A percentile compares a stretch with the other conserved stretches of the same genome.
These are phyloP conservation scores for Aphelenchoides bicaudatus DNA, from an alignment of 2,888 invertebrate genomes.

Conservation along the genomic window DNA sequence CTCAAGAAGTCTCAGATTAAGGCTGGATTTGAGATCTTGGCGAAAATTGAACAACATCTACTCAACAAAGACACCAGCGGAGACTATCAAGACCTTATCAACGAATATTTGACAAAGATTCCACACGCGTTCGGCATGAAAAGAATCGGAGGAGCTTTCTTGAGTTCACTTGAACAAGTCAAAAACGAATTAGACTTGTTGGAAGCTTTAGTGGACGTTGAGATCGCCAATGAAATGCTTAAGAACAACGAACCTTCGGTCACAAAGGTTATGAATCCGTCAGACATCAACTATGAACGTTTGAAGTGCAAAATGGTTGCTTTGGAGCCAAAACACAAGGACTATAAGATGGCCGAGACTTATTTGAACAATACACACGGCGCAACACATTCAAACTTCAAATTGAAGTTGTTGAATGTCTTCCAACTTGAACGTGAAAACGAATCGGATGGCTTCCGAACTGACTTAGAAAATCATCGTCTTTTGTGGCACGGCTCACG, in stretches of 20 bases:
- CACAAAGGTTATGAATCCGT: slow-evolving; percentile 59
- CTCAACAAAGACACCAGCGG: too few species aligned
- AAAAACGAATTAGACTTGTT: slow-evolving; percentile 63
- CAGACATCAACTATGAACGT: slow-evolving; percentile 63
- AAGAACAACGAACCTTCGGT: too few species aligned
- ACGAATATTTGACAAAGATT: slow-evolving; percentile 65
- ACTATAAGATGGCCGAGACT: slow-evolving; percentile 70
- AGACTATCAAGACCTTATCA: slow-evolving; percentile 65
- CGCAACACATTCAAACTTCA: slow-evolving; percentile 72
- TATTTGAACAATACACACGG: slow-evolving; percentile 91
- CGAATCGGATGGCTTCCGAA: slow-evolving; percentile 69
- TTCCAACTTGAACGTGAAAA: slow-evolving; percentile 62
- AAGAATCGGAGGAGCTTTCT: neutral
- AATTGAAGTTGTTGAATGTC: slow-evolving; percentile 21
- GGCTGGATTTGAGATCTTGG: slow-evolving; percentile 64
- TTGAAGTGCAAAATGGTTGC: slow-evolving; percentile 62
- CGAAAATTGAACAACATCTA: slow-evolving; percentile 63
- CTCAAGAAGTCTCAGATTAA: slow-evolving; percentile 64
- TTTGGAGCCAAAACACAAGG: slow-evolving; percentile 51
- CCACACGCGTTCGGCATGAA: slow-evolving; percentile 64
- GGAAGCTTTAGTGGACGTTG: slow-evolving; percentile 63
- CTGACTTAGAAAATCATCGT: slow-evolving; percentile 61
- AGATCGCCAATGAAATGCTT: too few species aligned
- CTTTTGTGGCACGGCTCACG: slow-evolving; percentile 79
- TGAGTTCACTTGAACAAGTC: slow-evolving; percentile 55